These are phyloP conservation scores for Eugnorisma glareosa DNA, from an alignment of 2,888 invertebrate genomes.

Conservation along the genomic window DNA sequence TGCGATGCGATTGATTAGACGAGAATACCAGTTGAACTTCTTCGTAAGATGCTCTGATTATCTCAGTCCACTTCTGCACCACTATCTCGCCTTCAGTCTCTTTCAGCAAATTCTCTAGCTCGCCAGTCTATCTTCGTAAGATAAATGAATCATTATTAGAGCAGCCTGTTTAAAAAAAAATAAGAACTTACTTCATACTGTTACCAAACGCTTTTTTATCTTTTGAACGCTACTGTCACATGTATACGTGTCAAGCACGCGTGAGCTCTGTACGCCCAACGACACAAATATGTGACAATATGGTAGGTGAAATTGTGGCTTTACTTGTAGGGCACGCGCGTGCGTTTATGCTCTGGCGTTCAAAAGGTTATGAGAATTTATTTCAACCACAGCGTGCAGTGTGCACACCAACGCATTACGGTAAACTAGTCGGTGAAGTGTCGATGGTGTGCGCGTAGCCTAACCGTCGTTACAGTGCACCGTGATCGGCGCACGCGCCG, in stretches of 20 bases:
- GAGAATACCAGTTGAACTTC: neutral
- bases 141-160: neutral
- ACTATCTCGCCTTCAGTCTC: neutral
- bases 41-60: neutral
- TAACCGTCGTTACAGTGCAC: constrained; percentile 52
- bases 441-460: constrained; percentile 41
- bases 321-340: too few relatives aligned
- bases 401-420: constrained; percentile 4
- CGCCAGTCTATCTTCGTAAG: neutral
- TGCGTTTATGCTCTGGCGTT: too few relatives aligned
- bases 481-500: constrained; percentile 57
- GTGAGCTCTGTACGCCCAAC: too few relatives aligned
- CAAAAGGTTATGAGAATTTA: too few relatives aligned
- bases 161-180: neutral
- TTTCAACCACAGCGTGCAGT: neutral
- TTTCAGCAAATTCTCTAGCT: neutral
- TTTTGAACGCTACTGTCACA: too few relatives aligned
- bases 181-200: neutral
- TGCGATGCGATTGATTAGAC: neutral
- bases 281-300: too few relatives aligned
- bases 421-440: constrained; percentile 40
- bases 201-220: neutral
- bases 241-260: too few relatives aligned
- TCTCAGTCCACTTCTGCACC: neutral
- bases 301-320: too few relatives aligned